These are phyloP conservation scores for Andricus curvator DNA, from an alignment of 2,888 invertebrate species.

Conservation along the genomic window DNA sequence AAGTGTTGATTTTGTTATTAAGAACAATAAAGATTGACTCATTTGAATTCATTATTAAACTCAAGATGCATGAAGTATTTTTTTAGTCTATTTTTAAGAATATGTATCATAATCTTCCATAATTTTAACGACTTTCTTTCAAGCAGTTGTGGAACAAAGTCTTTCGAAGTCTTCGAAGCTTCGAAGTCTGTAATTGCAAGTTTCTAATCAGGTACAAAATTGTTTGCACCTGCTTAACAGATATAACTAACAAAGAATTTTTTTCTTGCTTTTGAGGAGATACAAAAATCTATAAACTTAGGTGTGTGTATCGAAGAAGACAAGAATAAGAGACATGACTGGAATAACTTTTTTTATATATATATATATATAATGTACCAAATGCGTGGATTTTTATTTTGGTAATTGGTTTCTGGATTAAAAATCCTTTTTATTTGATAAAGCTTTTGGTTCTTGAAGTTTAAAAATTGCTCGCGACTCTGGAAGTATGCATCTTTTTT, in stretches of 20 bases:
- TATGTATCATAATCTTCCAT: constrained; percentile 26
- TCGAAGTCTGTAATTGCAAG: not conserved
- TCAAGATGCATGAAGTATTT: constrained; percentile 10
- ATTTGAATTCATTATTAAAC: constrained; percentile 19
- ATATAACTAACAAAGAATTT: not conserved
- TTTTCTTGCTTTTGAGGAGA: not conserved
- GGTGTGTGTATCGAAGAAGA: not conserved
- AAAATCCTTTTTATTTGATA: not conserved
- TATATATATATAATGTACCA: too few relatives aligned
- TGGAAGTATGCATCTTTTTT: not conserved
- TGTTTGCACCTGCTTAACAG: not conserved
- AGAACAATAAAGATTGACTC: not conserved
- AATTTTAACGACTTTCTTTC: not conserved
- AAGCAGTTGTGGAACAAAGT: not conserved
- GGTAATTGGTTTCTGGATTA: not conserved
- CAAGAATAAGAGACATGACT: not conserved
- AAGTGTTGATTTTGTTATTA: not conserved
- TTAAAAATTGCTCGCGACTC: not conserved
- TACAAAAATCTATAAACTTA: not conserved
- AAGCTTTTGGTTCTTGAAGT: not conserved
- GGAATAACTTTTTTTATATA: not conserved
- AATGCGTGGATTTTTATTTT: too few relatives aligned
- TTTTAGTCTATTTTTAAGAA: constrained; percentile 25
- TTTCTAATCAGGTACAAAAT: not conserved
- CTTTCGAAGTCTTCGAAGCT: not conserved